These are phyloP conservation scores for Cardinalis cardinalis DNA, from an alignment of 2,113 vertebrate genomes.

Conservation along the genomic window DNA sequence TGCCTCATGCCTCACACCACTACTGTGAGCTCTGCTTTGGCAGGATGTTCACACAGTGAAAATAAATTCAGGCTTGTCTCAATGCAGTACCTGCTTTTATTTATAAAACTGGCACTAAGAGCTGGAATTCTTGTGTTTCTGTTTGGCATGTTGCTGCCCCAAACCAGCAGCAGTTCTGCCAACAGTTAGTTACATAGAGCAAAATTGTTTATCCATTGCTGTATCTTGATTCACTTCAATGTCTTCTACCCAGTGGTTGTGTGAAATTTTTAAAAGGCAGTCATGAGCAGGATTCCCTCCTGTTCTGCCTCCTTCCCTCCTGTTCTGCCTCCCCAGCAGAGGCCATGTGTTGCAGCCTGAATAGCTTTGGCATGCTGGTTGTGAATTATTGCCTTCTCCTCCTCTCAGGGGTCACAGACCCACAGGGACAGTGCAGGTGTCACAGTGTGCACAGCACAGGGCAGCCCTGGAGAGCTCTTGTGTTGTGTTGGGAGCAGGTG, in stretches of 20 bases:
- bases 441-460: background rate
- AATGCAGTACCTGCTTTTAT: background rate
- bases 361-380: background rate
- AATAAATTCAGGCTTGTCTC: background rate
- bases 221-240: background rate
- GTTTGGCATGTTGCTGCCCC: background rate
- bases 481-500: background rate
- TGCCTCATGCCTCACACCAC: background rate
- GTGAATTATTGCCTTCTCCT: background rate
- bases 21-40: background rate
- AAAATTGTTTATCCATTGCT: background rate
- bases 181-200: background rate
- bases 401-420: background rate
- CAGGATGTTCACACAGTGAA: background rate
- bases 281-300: background rate
- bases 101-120: background rate
- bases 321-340: background rate
- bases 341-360: background rate
- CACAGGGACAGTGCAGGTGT: accelerated
- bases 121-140: background rate
- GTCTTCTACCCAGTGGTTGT: background rate
- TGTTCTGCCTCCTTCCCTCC: background rate
- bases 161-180: background rate
- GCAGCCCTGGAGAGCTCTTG: background rate
- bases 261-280: background rate